Evolutionary conservation across 2,888 invertebrate genomes (phyloP).

Genomic region (Oegoconia quadripuncta): DNA sequence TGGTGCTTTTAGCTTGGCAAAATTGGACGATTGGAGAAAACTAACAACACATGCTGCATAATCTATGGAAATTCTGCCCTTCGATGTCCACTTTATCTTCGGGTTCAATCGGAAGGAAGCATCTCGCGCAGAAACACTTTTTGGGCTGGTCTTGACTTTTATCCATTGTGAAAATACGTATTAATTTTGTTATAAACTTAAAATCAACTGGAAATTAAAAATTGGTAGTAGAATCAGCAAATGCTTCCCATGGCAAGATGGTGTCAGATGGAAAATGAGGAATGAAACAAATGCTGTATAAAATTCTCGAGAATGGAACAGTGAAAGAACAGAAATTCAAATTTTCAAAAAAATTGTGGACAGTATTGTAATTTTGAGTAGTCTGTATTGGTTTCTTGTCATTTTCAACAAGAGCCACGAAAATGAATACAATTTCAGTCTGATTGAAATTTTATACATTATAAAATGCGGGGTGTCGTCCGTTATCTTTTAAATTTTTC

Average conservation of each 20-base stretch:
- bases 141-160: conserved; percentile 47
- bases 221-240: conserved; percentile 39
- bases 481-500: not conserved
- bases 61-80: conserved; percentile 60
- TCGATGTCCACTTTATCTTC: conserved; percentile 61
- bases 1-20: too few relatives aligned
- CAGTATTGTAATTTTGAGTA: conserved; percentile 4
- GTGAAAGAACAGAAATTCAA: conserved; percentile 24
- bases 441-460: too few relatives aligned
- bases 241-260: conserved; percentile 40
- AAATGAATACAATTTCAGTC: not conserved
- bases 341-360: conserved; percentile 11
- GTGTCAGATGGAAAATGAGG: conserved; percentile 41
- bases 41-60: conserved; percentile 69
- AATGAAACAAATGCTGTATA: conserved; percentile 33
- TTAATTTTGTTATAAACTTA: conserved; percentile 26
- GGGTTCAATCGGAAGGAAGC: conserved; percentile 55
- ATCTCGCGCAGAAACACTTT: conserved; percentile 66
- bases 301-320: conserved; percentile 23
- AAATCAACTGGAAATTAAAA: conserved; percentile 17
- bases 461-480: too few relatives aligned
- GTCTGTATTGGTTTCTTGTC: too few relatives aligned
- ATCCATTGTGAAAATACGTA: conserved; percentile 39
- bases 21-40: too few relatives aligned
- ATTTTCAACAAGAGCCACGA: not conserved